phyloP scores from a whole-genome alignment of 2,888 invertebrate species.

The Diachrysia chrysitis region DNA sequence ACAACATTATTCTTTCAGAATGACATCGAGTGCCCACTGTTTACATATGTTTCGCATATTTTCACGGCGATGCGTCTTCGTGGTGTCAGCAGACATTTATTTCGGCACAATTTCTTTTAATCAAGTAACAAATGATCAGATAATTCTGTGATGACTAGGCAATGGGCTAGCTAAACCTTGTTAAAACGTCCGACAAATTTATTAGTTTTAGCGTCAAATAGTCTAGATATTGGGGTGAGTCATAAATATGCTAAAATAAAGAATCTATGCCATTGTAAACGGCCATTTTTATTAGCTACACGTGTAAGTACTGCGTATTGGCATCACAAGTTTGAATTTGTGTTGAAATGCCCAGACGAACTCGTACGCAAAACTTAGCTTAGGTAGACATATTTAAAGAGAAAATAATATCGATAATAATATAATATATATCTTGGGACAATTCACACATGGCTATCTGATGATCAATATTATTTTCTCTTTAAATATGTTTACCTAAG shows the following conservation, averaged over 20 bases:
- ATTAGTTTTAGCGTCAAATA: neutral
- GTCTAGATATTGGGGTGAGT: neutral
- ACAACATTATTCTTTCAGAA: neutral
- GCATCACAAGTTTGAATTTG: neutral
- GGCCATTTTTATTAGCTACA: neutral
- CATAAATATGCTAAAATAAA: neutral
- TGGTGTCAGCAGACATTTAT: slow-evolving; percentile 24
- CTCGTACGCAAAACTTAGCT: neutral
- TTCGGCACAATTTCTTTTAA: slow-evolving; percentile 29
- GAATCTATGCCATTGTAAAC: neutral
- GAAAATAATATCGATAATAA: no score
- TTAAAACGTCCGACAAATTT: neutral
- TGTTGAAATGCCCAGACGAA: neutral
- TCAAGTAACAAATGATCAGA: slow-evolving; percentile 22
- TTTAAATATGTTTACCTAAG: neutral
- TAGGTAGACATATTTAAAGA: neutral
- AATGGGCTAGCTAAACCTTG: slow-evolving; percentile 4
- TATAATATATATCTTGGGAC: no score
- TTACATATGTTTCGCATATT: slow-evolving; percentile 15
- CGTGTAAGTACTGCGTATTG: neutral
- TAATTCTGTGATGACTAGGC: slow-evolving; percentile 16
- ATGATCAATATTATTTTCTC: neutral
- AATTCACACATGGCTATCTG: no score
- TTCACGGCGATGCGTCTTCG: slow-evolving; percentile 13
- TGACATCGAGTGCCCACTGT: neutral